These are phyloP conservation scores for Hippocampus abdominalis DNA, from an alignment of 2,113 vertebrate genomes.

Conservation along the genomic window DNA sequence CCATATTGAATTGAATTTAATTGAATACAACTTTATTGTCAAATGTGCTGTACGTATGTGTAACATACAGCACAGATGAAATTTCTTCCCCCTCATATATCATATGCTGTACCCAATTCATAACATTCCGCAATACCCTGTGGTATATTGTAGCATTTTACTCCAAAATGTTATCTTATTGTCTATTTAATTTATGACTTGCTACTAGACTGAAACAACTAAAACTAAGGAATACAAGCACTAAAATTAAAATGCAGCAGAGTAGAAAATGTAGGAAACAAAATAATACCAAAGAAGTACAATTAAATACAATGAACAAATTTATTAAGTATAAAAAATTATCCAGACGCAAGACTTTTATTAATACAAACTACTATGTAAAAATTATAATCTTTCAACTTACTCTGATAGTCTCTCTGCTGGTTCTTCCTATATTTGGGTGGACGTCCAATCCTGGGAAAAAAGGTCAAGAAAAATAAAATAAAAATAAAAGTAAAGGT, in stretches of 20 bases:
- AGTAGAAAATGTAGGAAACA: background rate
- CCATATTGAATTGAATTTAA: no score
- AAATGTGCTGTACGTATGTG: no score
- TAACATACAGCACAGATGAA: no score
- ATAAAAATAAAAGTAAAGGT: background rate
- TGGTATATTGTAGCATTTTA: no score
- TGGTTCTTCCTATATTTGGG: constrained; percentile 93
- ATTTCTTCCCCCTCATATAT: no score
- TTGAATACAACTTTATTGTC: no score
- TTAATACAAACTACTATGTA: background rate
- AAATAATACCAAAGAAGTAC: background rate
- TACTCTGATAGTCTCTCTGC: constrained; percentile 89
- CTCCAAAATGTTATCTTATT: no score
- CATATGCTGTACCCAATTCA: background rate
- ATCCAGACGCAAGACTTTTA: background rate
- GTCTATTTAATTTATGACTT: no score
- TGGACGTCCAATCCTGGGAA: constrained; percentile 84
- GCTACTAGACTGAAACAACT: no score
- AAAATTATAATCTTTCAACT: constrained; percentile 51
- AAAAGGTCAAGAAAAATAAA: constrained; percentile 2
- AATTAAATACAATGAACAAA: background rate
- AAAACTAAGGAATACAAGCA: background rate
- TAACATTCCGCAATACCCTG: background rate
- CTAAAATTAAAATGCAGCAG: background rate
- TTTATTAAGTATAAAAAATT: background rate